phyloP scores from a whole-genome alignment of 2,113 vertebrate genomes.

The Cairina moschata region DNA sequence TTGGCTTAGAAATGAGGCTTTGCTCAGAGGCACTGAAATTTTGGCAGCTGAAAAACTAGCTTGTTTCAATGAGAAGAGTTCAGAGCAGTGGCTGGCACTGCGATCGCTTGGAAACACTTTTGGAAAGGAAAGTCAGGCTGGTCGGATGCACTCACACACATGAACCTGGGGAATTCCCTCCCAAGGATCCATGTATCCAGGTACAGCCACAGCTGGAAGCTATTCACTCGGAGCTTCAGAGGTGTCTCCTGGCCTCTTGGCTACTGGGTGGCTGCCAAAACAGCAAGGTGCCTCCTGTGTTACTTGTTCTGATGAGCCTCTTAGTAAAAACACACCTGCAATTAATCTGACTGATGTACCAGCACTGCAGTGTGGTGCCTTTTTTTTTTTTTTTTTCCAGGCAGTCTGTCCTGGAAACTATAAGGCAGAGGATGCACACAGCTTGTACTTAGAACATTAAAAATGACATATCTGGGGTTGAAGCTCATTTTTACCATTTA shows the following conservation, averaged over 20 bases:
- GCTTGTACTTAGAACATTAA: background rate
- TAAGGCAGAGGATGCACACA: background rate
- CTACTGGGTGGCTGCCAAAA: background rate
- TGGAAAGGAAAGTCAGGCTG: background rate
- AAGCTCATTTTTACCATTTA: background rate
- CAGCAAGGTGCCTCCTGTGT: background rate
- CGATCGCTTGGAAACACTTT: background rate
- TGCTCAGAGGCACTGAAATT: background rate
- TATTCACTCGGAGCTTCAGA: background rate
- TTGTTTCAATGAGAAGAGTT: background rate
- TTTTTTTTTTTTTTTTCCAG: background rate
- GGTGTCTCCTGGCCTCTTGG: background rate
- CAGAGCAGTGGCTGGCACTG: background rate
- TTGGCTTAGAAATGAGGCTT: background rate
- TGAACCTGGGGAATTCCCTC: background rate
- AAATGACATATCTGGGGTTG: rapidly evolving
- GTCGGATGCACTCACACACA: background rate
- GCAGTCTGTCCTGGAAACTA: background rate
- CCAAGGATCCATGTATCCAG: background rate
- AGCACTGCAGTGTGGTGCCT: background rate
- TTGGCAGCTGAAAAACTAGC: background rate
- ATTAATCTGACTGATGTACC: background rate
- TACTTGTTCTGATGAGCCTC: no score
- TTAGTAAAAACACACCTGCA: background rate
- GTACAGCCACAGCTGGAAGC: background rate